These are phyloP conservation scores for Lichenostomus cassidix DNA, from an alignment of 2,113 vertebrate species.

Conservation along the genomic window DNA sequence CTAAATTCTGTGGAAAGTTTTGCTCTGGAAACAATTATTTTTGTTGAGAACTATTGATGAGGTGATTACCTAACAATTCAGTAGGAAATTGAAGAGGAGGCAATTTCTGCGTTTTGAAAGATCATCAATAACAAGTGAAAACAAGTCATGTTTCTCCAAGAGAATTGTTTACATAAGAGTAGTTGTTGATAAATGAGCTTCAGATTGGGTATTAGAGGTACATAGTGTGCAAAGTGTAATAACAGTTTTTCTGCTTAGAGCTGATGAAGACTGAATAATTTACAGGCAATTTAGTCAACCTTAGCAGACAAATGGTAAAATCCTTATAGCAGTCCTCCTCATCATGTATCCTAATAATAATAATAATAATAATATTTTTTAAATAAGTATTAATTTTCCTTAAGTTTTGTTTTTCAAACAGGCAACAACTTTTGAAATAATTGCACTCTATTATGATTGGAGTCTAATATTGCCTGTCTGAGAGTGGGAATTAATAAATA, in stretches of 20 bases:
- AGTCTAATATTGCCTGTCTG: background rate
- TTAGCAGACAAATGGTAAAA: background rate
- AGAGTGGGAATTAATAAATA: background rate
- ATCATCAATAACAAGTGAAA: constrained; percentile 19
- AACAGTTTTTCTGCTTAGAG: background rate
- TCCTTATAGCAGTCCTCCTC: background rate
- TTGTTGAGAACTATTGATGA: background rate
- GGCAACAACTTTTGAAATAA: background rate
- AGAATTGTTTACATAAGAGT: background rate
- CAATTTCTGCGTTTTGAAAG: constrained; percentile 10
- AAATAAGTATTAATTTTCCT: background rate
- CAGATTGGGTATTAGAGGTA: background rate
- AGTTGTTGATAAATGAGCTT: constrained; percentile 27
- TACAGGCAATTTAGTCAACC: background rate
- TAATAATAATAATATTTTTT: background rate
- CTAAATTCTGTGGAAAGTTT: background rate
- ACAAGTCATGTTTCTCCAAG: background rate
- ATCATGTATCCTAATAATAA: background rate
- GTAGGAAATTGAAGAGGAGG: constrained; percentile 5
- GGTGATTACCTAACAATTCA: constrained; percentile 31
- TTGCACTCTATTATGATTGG: background rate
- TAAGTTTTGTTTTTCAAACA: background rate
- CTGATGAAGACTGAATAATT: background rate
- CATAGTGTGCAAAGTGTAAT: background rate
- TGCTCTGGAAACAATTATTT: constrained; percentile 17